phyloP scores from a whole-genome alignment of 2,888 invertebrate species.

The Drosophila engyochracea region DNA sequence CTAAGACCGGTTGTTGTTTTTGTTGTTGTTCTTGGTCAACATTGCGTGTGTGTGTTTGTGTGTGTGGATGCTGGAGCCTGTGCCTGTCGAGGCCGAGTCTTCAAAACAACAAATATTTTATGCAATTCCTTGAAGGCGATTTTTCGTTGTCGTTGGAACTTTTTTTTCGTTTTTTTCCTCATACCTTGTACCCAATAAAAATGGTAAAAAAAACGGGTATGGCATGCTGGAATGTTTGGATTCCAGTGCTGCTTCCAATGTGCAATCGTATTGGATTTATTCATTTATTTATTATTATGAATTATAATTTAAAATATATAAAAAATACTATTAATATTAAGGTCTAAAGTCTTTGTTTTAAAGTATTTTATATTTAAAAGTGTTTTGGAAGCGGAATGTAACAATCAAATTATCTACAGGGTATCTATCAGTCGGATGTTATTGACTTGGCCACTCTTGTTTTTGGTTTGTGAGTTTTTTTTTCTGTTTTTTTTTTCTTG shows the following conservation, averaged over 20 bases:
- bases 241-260: background rate
- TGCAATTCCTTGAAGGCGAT: conserved; percentile 80
- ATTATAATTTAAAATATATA: background rate
- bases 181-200: conserved; percentile 3
- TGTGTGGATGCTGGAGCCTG: conserved; percentile 52
- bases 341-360: background rate
- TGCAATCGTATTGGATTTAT: background rate
- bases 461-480: conserved; percentile 31
- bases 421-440: conserved; percentile 6
- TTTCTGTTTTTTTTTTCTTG: conserved; percentile 21
- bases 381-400: background rate
- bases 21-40: conserved; percentile 68
- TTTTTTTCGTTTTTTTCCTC: conserved; percentile 14
- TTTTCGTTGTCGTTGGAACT: conserved; percentile 45
- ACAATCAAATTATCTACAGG: background rate
- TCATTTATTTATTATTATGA: background rate
- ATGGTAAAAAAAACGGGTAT: background rate
- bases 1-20: conserved; percentile 64
- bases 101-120: conserved; percentile 76
- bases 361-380: background rate
- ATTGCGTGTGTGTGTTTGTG: conserved; percentile 33
- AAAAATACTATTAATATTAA: background rate
- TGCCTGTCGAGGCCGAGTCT: conserved; percentile 71
- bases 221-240: background rate
- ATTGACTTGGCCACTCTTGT: background rate